These are phyloP conservation scores for Calephelis nemesis DNA, from an alignment of 1,140 invertebrate species.

Conservation along the genomic window DNA sequence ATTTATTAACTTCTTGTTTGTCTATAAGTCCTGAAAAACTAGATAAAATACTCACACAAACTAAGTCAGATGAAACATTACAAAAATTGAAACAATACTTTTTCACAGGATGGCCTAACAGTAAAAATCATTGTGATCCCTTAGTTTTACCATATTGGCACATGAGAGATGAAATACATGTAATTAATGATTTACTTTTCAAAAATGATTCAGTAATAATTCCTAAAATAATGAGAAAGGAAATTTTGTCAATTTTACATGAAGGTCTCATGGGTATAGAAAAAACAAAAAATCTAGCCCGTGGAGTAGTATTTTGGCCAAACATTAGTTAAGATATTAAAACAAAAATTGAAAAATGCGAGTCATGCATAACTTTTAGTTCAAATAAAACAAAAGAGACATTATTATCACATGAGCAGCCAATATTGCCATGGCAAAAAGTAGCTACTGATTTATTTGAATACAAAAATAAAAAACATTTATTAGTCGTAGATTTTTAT, in stretches of 20 bases:
- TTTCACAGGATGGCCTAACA: slow-evolving; percentile 29
- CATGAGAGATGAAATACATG: slow-evolving; percentile 29
- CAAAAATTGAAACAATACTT: slow-evolving; percentile 15
- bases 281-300: slow-evolving; percentile 13
- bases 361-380: too few species aligned
- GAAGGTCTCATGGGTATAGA: slow-evolving; percentile 34
- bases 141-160: slow-evolving; percentile 29
- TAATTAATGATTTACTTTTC: slow-evolving; percentile 22
- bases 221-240: slow-evolving; percentile 20
- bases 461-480: too few species aligned
- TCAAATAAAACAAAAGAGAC: too few species aligned
- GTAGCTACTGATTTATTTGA: too few species aligned
- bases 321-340: background rate
- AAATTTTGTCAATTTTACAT: slow-evolving; percentile 31
- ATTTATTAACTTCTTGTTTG: slow-evolving; percentile 19
- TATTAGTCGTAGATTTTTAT: too few species aligned
- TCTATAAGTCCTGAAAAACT: slow-evolving; percentile 17
- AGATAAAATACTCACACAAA: slow-evolving; percentile 20
- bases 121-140: slow-evolving; percentile 13
- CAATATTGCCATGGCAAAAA: too few species aligned
- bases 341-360: too few species aligned
- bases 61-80: slow-evolving; percentile 15
- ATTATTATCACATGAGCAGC: too few species aligned
- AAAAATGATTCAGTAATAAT: slow-evolving; percentile 25
- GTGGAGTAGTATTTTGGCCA: slow-evolving; percentile 2